phyloP scores from a whole-genome alignment of 2,888 invertebrate species.

The Fragum whitleyi region DNA sequence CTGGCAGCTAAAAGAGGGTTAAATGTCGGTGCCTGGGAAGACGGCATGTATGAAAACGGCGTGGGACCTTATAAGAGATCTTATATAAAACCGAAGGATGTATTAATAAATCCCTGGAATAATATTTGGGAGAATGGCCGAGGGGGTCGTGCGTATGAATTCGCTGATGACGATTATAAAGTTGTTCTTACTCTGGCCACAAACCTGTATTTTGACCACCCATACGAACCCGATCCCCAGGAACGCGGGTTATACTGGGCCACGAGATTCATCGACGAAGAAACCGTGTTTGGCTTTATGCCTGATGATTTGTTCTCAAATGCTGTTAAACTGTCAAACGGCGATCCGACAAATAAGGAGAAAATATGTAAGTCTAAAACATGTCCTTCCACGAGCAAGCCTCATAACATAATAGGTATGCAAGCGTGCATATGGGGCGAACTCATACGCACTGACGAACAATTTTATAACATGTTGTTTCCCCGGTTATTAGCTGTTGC shows the following conservation, averaged over 20 bases:
- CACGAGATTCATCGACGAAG: constrained; percentile 77
- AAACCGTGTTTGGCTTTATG: constrained; percentile 75
- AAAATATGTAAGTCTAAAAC: constrained; percentile 64
- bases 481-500: constrained; percentile 79
- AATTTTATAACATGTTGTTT: constrained; percentile 74
- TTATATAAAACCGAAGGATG: constrained; percentile 40
- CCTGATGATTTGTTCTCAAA: constrained; percentile 73
- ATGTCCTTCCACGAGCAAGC: constrained; percentile 72
- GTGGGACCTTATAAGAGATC: constrained; percentile 23
- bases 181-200: constrained; percentile 75
- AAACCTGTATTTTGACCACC: constrained; percentile 79
- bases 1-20: constrained; percentile 58
- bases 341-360: constrained; percentile 66
- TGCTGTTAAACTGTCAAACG: constrained; percentile 65
- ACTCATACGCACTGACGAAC: constrained; percentile 65
- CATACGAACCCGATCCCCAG: constrained; percentile 79
- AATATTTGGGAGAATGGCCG: constrained; percentile 40
- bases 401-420: constrained; percentile 80
- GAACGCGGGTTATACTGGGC: constrained; percentile 84
- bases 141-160: constrained; percentile 41
- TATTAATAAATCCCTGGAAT: constrained; percentile 56
- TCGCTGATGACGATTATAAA: constrained; percentile 51
- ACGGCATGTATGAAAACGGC: constrained; percentile 56
- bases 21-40: constrained; percentile 74
- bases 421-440: constrained; percentile 82